These are phyloP conservation scores for Vombatus ursinus DNA, from an alignment of 2,113 vertebrate genomes.

Conservation along the genomic window DNA sequence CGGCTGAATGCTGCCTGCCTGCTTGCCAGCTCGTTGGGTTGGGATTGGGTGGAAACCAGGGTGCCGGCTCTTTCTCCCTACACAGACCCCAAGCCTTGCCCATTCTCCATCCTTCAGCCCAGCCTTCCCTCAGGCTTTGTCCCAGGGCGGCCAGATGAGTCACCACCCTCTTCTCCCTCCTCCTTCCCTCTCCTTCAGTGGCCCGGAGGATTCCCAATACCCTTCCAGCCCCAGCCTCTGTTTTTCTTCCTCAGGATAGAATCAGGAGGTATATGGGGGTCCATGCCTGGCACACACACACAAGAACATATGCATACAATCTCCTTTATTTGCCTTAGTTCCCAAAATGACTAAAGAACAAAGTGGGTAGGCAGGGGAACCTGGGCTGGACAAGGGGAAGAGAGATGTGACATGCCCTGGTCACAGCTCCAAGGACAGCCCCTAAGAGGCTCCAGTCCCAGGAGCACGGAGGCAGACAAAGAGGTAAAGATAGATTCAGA, in stretches of 20 bases:
- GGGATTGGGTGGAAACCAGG: background rate
- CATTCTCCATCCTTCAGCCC: background rate
- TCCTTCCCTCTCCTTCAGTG: conserved; percentile 6
- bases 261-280: too few species aligned
- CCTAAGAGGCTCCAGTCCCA: background rate
- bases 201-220: conserved; percentile 21
- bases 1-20: background rate
- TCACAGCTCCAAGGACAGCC: too few species aligned
- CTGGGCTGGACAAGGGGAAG: background rate
- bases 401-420: background rate
- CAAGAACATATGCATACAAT: too few species aligned
- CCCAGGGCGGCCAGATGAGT: conserved; percentile 65
- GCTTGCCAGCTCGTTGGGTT: background rate
- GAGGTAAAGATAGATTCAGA: background rate
- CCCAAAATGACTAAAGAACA: background rate
- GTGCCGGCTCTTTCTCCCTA: background rate
- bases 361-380: background rate
- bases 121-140: conserved; percentile 40
- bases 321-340: background rate
- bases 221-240: background rate
- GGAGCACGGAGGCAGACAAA: conserved; percentile 25
- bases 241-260: background rate
- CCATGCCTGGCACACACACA: too few species aligned
- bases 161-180: conserved; percentile 56
- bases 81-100: background rate